These are phyloP conservation scores for Sminthurides aquaticus DNA, from an alignment of 2,888 invertebrate genomes.

Conservation along the genomic window DNA sequence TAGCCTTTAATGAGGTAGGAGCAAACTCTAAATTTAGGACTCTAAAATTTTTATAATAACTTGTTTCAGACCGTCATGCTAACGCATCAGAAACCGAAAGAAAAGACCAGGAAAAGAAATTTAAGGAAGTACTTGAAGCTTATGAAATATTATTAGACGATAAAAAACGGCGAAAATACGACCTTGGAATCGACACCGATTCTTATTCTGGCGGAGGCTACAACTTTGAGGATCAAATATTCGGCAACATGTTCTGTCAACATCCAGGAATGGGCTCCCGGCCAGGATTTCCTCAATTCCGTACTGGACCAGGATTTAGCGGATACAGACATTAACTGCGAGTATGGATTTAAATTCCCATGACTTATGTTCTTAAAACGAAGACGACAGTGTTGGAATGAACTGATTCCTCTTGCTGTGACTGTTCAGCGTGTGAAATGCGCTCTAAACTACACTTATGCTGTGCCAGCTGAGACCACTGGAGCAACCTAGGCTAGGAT, in stretches of 20 bases:
- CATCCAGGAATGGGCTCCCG: slow-evolving; percentile 15
- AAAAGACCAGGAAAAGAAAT: slow-evolving; percentile 84
- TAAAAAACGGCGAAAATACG: slow-evolving; percentile 81
- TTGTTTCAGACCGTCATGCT: slow-evolving; percentile 71
- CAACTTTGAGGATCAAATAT: slow-evolving; percentile 12
- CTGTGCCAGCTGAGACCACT: too few relatives aligned
- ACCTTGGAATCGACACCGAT: slow-evolving; percentile 82
- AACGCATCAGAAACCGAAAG: slow-evolving; percentile 74
- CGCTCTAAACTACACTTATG: too few relatives aligned
- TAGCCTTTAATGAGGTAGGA: too few relatives aligned
- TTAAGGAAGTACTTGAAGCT: slow-evolving; percentile 95
- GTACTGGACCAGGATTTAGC: slow-evolving; percentile 22
- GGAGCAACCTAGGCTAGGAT: too few relatives aligned
- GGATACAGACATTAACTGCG: slow-evolving; percentile 21
- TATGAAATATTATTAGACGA: slow-evolving; percentile 85
- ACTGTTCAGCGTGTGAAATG: too few relatives aligned
- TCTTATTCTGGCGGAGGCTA: slow-evolving; percentile 43
- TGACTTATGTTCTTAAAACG: not conserved
- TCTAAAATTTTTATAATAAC: not conserved
- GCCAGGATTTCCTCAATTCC: slow-evolving; percentile 23
- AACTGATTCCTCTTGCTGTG: too few relatives aligned
- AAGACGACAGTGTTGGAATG: too few relatives aligned
- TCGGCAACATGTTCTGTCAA: slow-evolving; percentile 18
- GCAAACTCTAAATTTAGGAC: not conserved
- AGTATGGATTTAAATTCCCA: not conserved